Evolutionary conservation across 2,888 invertebrate species (phyloP).

Genomic region (Campoletis raptor): DNA sequence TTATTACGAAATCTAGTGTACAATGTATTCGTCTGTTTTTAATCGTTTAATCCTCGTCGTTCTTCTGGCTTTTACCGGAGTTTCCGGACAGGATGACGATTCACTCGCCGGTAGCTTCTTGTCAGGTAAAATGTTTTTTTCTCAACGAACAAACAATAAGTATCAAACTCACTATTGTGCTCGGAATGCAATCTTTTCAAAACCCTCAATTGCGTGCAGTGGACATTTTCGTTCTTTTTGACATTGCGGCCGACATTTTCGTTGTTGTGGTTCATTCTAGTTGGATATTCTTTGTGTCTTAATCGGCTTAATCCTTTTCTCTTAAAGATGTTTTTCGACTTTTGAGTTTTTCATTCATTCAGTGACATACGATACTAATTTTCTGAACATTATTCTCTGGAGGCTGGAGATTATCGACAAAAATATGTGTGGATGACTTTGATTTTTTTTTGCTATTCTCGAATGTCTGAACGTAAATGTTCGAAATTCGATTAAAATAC

Average conservation of each 20-base stretch:
- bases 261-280: not conserved
- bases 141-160: conserved; percentile 26
- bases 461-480: not conserved
- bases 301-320: not conserved
- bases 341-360: not conserved
- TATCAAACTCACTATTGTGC: not conserved
- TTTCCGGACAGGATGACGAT: conserved; percentile 87
- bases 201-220: not conserved
- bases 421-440: not conserved
- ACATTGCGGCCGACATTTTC: not conserved
- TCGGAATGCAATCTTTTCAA: not conserved
- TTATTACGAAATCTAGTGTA: conserved; percentile 21
- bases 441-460: not conserved
- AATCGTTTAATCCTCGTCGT: conserved; percentile 72
- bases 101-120: conserved; percentile 93
- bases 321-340: not conserved
- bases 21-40: conserved; percentile 52
- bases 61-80: conserved; percentile 72
- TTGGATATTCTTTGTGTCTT: not conserved
- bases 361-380: not conserved
- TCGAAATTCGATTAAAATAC: not conserved
- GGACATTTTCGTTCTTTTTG: not conserved
- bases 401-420: not conserved
- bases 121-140: conserved; percentile 87
- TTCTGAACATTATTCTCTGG: not conserved